Base-by-base conservation (phyloP, 2,888 invertebrate species). In the Panopea generosa region DNA sequence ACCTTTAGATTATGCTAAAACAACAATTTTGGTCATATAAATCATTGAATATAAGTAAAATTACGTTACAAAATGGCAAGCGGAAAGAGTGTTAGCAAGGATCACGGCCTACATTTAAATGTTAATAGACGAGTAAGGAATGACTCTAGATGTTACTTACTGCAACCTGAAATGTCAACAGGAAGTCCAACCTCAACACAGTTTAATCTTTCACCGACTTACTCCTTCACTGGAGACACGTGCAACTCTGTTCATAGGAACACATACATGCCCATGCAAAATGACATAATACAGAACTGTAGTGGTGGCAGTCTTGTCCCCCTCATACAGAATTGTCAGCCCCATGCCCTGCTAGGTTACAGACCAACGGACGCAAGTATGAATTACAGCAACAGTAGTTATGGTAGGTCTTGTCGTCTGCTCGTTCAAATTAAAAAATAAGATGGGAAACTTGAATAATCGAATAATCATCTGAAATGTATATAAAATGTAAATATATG, bases 161-260 rank as follows among this genome's bases (percentile, higher is more conserved):
- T 79, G 18, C 65, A 72, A 14, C 75, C 79, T 16, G 79, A 72
- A 69, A 38, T 70, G 53, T 70, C 73, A 27, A 62, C 56, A 22
- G 22, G n/a, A 1, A 75, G 75, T 38, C 65, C 79, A 0, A 47
- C 33, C 6, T 33, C 33, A 33, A n/a, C 71, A 4, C 75, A 75
- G 20, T 68, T 75, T 45, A 33, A 68, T 6, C 6, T 75, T 14
- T 75, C 74, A 3, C 61, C 75, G 3, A 60, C 43, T 4, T 75
- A 69, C 47, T 72, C 65, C 2, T 68, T 43, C 16, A 52, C 40
- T 3, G 50, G 20, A 22, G 50, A 50, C 11, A 20, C 20, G 18
- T 11, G 20, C 18, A 50, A 20, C 20, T 11, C 20, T 20, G 18
- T n/a, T 11, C 22, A 20, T 18, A 24, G 50, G 24, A 50, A 50